Conservation (phyloP, 2,888 invertebrate genomes). For the Harmothoe impar region DNA sequence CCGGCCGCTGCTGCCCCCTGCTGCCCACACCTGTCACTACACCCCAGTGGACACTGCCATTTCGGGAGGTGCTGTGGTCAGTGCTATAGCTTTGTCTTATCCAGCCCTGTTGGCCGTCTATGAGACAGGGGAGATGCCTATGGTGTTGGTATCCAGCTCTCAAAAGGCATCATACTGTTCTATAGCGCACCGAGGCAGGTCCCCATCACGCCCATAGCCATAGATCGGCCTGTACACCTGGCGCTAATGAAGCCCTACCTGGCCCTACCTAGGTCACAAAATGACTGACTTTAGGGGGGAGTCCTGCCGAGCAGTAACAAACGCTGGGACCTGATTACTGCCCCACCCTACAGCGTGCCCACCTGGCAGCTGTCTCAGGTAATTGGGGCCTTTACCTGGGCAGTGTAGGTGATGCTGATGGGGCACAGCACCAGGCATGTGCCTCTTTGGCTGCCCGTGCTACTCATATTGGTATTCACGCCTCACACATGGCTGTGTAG, state of each 20-base stretch:
- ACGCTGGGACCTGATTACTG: neutral
- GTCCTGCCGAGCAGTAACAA: neutral
- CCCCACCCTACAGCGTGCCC: neutral
- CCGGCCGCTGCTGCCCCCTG: constrained; percentile 15
- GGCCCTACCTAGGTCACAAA: neutral
- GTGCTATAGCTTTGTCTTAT: neutral
- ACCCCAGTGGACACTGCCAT: neutral
- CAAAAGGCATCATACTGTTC: neutral
- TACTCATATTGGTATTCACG: too few relatives aligned
- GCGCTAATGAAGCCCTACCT: neutral
- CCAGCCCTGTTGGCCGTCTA: neutral
- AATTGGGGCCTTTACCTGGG: neutral
- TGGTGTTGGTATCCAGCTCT: neutral
- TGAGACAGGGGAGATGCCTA: neutral
- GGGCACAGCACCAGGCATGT: too few relatives aligned
- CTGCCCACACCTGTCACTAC: constrained; percentile 39
- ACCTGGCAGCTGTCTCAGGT: neutral
- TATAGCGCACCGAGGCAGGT: neutral
- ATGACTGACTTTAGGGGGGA: constrained; percentile 12
- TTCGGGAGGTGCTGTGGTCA: neutral
- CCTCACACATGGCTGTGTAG: too few relatives aligned
- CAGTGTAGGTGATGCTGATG: neutral
- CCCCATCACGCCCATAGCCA: neutral
- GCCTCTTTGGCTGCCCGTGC: too few relatives aligned
- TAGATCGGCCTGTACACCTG: neutral